These are phyloP conservation scores for Lottia scabra DNA, from an alignment of 2,888 invertebrate species.

Conservation along the genomic window DNA sequence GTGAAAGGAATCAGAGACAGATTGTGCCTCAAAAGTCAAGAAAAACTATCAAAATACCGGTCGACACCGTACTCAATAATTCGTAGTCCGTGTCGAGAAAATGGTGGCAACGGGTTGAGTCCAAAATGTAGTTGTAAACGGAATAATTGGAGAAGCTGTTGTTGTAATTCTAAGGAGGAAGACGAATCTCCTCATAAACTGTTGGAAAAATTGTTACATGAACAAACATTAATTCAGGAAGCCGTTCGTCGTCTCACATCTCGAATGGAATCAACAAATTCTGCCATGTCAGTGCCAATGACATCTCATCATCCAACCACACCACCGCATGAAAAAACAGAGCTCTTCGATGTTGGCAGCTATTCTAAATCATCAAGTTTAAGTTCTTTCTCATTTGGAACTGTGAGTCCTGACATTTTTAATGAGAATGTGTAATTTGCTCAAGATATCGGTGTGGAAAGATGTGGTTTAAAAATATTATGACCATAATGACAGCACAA, in stretches of 20 bases:
- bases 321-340: too few species aligned
- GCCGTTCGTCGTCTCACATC: slow-evolving; percentile 25
- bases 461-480: too few species aligned
- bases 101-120: not conserved
- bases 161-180: not conserved
- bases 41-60: slow-evolving; percentile 21
- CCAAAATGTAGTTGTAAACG: not conserved
- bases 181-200: slow-evolving; percentile 17
- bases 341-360: too few species aligned
- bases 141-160: not conserved
- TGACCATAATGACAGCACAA: too few species aligned
- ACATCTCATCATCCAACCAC: too few species aligned
- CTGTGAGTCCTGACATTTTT: too few species aligned
- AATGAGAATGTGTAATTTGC: too few species aligned
- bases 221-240: slow-evolving; percentile 32
- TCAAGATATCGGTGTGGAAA: too few species aligned
- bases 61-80: slow-evolving; percentile 19
- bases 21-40: slow-evolving; percentile 27
- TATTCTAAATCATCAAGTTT: too few species aligned
- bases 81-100: slow-evolving; percentile 6
- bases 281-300: too few species aligned
- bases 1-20: slow-evolving; percentile 29
- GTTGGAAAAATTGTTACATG: slow-evolving; percentile 24
- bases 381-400: too few species aligned
- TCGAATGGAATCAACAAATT: not conserved